Conservation (phyloP, 2,888 invertebrate genomes). For the Frankliniella fusca region DNA sequence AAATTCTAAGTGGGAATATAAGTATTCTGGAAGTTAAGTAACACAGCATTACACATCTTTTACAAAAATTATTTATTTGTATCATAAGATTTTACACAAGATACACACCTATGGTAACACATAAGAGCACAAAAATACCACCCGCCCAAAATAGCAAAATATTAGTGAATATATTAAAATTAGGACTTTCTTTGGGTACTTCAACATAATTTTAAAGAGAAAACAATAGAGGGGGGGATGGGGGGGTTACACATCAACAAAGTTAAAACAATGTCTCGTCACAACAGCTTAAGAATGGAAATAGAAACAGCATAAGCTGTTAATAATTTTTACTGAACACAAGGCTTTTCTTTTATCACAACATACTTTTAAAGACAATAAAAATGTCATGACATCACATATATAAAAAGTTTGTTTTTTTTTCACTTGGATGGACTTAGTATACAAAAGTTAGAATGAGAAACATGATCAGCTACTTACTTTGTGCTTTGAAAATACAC, state of each 20-base stretch:
- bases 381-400: background rate
- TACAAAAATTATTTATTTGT: too few species aligned
- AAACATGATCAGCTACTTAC: background rate
- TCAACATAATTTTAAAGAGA: too few species aligned
- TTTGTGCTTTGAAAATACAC: conserved; percentile 2
- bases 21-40: too few species aligned
- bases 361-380: background rate
- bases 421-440: conserved; percentile 10
- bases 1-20: too few species aligned
- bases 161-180: conserved; percentile 2
- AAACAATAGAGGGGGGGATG: too few species aligned
- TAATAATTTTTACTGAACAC: background rate
- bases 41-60: too few species aligned
- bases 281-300: background rate
- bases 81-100: background rate
- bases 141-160: background rate
- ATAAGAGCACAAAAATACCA: background rate
- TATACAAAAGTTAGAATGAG: background rate
- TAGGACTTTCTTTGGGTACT: conserved; percentile 3
- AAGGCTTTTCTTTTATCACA: background rate
- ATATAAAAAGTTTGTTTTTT: background rate
- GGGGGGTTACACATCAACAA: background rate
- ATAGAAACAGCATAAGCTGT: background rate
- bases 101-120: background rate
- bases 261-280: background rate